phyloP scores from a whole-genome alignment of 2,113 vertebrate genomes.

The Pseudopodoces humilis region DNA sequence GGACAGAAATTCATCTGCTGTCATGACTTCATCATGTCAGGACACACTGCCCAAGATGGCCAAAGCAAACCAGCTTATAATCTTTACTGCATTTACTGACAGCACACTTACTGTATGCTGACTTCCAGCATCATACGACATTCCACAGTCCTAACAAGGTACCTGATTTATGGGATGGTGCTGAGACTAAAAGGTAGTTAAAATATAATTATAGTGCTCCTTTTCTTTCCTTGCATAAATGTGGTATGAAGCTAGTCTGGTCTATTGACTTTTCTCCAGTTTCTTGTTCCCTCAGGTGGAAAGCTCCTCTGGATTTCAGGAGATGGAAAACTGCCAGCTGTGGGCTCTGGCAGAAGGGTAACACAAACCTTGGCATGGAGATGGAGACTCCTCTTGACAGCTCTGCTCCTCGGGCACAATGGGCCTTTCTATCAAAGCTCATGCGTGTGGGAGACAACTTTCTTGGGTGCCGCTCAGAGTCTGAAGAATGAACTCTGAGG shows the following conservation, averaged over 20 bases:
- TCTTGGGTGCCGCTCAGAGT: background rate
- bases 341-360: background rate
- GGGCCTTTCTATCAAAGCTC: background rate
- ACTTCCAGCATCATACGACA: background rate
- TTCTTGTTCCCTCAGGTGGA: background rate
- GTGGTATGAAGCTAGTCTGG: background rate
- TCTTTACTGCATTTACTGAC: background rate
- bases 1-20: background rate
- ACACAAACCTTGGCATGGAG: background rate
- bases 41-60: background rate
- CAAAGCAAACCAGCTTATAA: background rate
- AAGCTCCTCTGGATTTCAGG: background rate
- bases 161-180: background rate
- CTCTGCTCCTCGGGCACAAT: background rate
- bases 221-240: conserved; percentile 5
- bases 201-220: background rate
- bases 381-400: background rate
- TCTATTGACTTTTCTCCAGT: background rate
- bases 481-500: background rate
- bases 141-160: background rate
- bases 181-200: background rate
- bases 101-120: background rate
- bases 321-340: background rate
- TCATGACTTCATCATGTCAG: background rate
- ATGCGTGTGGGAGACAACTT: background rate